These are phyloP conservation scores for Diadegma fenestrale DNA, from an alignment of 2,888 invertebrate genomes.

Conservation along the genomic window DNA sequence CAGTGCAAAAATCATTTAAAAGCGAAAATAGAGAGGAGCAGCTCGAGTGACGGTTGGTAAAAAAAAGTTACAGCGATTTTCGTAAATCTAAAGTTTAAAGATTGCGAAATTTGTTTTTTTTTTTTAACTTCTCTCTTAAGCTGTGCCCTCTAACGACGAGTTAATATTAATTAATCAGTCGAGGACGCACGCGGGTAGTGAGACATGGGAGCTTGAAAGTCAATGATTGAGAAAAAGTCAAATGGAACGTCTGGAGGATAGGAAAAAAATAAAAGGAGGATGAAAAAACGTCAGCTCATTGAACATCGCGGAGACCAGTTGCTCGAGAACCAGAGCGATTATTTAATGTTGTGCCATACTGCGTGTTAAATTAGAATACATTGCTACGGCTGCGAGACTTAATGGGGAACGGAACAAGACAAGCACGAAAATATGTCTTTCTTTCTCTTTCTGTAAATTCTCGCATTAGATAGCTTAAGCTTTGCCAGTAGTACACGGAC, in stretches of 20 bases:
- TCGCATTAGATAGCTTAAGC: constrained; percentile 30
- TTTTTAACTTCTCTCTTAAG: too few species aligned
- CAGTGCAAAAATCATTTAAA: too few species aligned
- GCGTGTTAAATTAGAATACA: constrained; percentile 83
- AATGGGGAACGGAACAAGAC: constrained; percentile 48
- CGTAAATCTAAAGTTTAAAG: too few species aligned
- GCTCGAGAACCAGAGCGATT: constrained; percentile 80
- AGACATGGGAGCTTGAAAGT: not conserved
- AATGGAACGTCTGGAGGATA: constrained; percentile 50
- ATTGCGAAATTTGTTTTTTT: too few species aligned
- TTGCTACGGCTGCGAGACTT: constrained; percentile 72
- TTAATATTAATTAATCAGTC: not conserved
- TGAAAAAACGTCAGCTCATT: constrained; percentile 28
- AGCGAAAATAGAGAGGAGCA: too few species aligned
- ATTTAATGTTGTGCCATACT: constrained; percentile 80
- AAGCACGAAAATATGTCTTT: constrained; percentile 52
- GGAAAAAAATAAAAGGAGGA: not conserved
- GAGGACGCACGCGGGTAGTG: not conserved
- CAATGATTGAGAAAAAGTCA: constrained; percentile 45
- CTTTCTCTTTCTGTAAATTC: constrained; percentile 38
- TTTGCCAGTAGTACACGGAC: constrained; percentile 27
- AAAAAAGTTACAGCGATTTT: too few species aligned
- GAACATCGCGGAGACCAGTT: constrained; percentile 74
- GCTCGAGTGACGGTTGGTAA: too few species aligned
- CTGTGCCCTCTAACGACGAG: too few species aligned